A percentile compares a stretch with the other conserved stretches of the same genome.
phyloP scores from a whole-genome alignment of 2,113 vertebrate species.

The Oreochromis spilurus region DNA sequence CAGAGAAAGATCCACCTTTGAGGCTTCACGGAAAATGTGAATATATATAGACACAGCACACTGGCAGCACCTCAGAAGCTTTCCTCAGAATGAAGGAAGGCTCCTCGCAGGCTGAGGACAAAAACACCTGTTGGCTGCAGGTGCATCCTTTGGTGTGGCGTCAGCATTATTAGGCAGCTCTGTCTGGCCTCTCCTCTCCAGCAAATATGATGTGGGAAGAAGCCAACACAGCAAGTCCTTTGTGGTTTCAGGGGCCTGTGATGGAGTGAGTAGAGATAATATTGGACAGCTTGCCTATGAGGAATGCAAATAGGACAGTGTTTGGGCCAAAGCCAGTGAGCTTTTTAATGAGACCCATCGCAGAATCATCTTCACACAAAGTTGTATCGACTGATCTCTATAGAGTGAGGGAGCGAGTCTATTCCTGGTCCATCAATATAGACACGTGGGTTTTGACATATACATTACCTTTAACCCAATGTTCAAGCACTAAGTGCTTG shows the following conservation, averaged over 20 bases:
- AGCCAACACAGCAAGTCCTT: slow-evolving; percentile 59
- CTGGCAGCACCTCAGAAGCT: background rate
- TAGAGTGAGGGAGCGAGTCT: background rate
- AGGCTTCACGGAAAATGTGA: background rate
- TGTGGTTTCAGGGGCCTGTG: slow-evolving; percentile 53
- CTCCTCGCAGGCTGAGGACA: background rate
- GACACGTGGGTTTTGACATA: background rate
- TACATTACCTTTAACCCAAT: background rate
- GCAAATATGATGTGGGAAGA: slow-evolving; percentile 28
- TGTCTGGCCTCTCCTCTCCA: slow-evolving; percentile 12
- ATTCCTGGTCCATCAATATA: background rate
- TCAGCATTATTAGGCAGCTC: slow-evolving; percentile 51
- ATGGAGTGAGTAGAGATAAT: slow-evolving; percentile 56
- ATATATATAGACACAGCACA: background rate
- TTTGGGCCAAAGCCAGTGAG: slow-evolving; percentile 33
- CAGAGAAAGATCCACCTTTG: background rate
- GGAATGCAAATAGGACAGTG: slow-evolving; percentile 59
- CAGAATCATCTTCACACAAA: slow-evolving; percentile 5
- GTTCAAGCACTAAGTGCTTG: background rate
- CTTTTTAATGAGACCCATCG: slow-evolving; percentile 18
- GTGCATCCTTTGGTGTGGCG: slow-evolving; percentile 42
- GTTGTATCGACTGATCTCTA: background rate
- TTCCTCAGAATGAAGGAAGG: background rate
- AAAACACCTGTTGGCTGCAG: slow-evolving; percentile 67
- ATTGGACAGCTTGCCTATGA: slow-evolving; percentile 55